Evolutionary conservation across 2,888 invertebrate species (phyloP).

Genomic region (Drosophila rubida): DNA sequence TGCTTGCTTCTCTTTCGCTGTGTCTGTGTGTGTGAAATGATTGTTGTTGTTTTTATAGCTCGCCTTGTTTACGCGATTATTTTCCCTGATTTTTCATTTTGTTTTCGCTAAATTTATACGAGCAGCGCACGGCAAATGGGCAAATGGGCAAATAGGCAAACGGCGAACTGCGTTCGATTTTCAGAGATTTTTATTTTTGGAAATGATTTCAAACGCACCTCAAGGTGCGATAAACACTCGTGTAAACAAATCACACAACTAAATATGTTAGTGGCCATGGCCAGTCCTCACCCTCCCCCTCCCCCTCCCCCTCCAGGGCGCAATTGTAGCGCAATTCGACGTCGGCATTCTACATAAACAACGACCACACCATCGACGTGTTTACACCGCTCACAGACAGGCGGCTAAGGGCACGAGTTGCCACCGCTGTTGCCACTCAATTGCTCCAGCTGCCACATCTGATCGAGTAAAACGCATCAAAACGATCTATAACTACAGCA

Average conservation of each 20-base stretch:
- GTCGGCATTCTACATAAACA: slow-evolving; percentile 23
- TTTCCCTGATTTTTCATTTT: slow-evolving; percentile 36
- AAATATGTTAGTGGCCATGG: slow-evolving; percentile 32
- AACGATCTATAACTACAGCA: too few species aligned
- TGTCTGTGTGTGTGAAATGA: slow-evolving; percentile 58
- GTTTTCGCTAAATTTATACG: slow-evolving; percentile 71
- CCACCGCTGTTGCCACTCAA: neutral
- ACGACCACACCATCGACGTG: slow-evolving; percentile 16
- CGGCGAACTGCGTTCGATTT: too few species aligned
- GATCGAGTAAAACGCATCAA: too few species aligned
- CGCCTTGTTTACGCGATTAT: slow-evolving; percentile 69
- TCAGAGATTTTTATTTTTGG: slow-evolving; percentile 64
- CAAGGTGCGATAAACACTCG: slow-evolving; percentile 76
- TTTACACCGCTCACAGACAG: slow-evolving; percentile 3
- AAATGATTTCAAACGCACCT: slow-evolving; percentile 78
- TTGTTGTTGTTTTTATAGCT: slow-evolving; percentile 37
- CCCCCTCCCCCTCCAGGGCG: neutral
- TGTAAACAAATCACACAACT: slow-evolving; percentile 71
- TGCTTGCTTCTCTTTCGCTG: slow-evolving; percentile 9
- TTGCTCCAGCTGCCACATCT: neutral
- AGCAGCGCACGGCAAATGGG: too few species aligned
- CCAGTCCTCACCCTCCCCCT: neutral
- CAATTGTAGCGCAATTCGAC: neutral
- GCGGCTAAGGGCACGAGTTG: neutral
- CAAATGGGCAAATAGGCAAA: too few species aligned